Conservation (phyloP, 2,797 vertebrate species). For the Falco columbarius region DNA sequence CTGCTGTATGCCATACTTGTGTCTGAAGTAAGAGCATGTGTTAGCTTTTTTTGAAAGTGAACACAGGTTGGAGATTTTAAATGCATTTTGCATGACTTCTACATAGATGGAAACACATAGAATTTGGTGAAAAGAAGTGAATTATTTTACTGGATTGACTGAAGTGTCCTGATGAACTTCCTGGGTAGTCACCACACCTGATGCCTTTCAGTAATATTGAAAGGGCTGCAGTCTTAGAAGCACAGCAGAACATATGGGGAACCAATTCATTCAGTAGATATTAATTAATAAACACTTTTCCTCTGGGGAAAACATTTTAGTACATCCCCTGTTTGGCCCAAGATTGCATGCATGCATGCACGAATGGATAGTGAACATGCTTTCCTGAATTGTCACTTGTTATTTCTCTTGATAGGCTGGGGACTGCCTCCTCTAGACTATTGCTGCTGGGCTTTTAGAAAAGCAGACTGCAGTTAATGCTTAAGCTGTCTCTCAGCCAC, state of each 20-base stretch:
- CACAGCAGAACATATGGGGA: background rate
- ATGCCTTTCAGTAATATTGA: background rate
- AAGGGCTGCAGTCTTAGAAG: background rate
- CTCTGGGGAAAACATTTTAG: background rate
- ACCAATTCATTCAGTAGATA: constrained; percentile 18
- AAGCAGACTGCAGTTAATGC: background rate
- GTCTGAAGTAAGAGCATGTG: background rate
- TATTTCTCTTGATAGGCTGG: background rate
- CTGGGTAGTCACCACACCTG: background rate
- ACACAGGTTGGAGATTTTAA: background rate
- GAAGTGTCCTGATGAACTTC: background rate
- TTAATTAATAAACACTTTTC: constrained; percentile 41
- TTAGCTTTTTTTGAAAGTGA: background rate
- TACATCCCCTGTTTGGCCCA: background rate
- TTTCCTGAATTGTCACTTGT: constrained; percentile 19
- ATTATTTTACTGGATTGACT: background rate
- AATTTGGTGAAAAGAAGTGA: background rate
- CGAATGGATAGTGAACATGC: background rate
- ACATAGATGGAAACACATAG: rapidly evolving
- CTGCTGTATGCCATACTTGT: rapidly evolving
- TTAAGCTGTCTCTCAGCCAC: background rate
- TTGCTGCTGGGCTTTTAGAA: background rate
- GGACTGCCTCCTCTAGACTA: background rate
- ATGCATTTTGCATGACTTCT: background rate
- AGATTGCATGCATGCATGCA: background rate